Base-by-base conservation (phyloP, 2,888 invertebrate genomes). In the Hirtodrosophila duncani region DNA sequence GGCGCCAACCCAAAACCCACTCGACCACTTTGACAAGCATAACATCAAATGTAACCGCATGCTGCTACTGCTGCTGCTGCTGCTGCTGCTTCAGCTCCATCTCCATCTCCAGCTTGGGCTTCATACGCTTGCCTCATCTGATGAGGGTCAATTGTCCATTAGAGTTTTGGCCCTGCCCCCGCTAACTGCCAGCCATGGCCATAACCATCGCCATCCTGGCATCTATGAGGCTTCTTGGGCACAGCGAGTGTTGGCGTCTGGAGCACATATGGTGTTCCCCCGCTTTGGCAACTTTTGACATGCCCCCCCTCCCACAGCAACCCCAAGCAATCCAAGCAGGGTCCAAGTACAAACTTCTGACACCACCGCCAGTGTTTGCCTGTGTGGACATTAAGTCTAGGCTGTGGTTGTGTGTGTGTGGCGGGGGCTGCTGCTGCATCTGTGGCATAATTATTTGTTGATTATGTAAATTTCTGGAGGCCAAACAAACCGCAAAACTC, bases 361-460 rank as follows among this genome's bases (percentile, higher is more conserved):
- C 16, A 8, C 8, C 2, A 8, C 16, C 8, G 16, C 5, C 17
- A 31, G 9, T 30, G 20, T 13, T 27, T n/a, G 20, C 20, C 7
- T 7, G 52, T 37, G 36, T 52, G 58, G 41, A 39, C 41, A 51
- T 51, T 51, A 39, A 36, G 45, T 8, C 17, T n/a, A n/a, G n/a
- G n/a, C 23, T 37, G 20, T 37, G 26, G 44, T 31, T 39, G 37
- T 38, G 24, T 31, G 8, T 11, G 6, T 17, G 21, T 30, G 11
- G 14, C 9, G 23, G 16, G 16, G 30, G 44, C 23, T 23, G 17
- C 13, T 41, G 50, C 63, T 42, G 48, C 70, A 72, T 69, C 78
- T 78, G 77, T 16, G 53, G 74, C 72, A 72, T 72, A 78, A 72
- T 72, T 72, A 72, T 72, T 74, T 72, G 57, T 72, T 74, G 79